phyloP scores from a whole-genome alignment of 2,888 invertebrate genomes.

The Gordius sp. region DNA sequence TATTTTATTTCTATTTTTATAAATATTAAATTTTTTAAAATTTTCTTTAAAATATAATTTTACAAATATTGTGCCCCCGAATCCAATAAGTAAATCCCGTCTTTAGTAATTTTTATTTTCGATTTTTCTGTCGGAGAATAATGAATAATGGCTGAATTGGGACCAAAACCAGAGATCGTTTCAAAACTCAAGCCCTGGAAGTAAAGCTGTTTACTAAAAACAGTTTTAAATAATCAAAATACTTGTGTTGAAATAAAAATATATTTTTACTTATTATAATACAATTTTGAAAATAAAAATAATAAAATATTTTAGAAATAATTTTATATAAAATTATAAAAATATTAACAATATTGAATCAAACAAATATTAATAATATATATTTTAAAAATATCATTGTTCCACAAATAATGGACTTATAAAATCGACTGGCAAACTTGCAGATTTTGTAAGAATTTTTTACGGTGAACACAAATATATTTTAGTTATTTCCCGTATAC shows the following conservation, averaged over 20 bases:
- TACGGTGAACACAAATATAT: too few relatives aligned
- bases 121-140: slow-evolving; percentile 47
- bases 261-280: too few relatives aligned
- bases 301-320: background rate
- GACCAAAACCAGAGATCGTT: slow-evolving; percentile 70
- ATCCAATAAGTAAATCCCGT: slow-evolving; percentile 64
- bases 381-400: too few relatives aligned
- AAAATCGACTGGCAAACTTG: too few relatives aligned
- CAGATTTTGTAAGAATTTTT: too few relatives aligned
- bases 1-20: background rate
- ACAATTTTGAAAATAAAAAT: too few relatives aligned
- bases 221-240: slow-evolving; percentile 41
- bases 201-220: slow-evolving; percentile 43
- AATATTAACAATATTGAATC: too few relatives aligned
- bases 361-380: too few relatives aligned
- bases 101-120: slow-evolving; percentile 40
- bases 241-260: slow-evolving; percentile 52
- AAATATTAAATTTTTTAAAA: too few relatives aligned
- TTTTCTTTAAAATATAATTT: too few relatives aligned
- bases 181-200: slow-evolving; percentile 59
- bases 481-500: too few relatives aligned
- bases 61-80: slow-evolving; percentile 73
- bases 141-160: slow-evolving; percentile 75
- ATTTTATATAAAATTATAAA: background rate
- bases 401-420: too few relatives aligned